Evolutionary conservation across 1,140 invertebrate genomes (phyloP), one percentile per base, ranked within the genome.

Genomic region (Anagrus nilaparvatae): DNA sequence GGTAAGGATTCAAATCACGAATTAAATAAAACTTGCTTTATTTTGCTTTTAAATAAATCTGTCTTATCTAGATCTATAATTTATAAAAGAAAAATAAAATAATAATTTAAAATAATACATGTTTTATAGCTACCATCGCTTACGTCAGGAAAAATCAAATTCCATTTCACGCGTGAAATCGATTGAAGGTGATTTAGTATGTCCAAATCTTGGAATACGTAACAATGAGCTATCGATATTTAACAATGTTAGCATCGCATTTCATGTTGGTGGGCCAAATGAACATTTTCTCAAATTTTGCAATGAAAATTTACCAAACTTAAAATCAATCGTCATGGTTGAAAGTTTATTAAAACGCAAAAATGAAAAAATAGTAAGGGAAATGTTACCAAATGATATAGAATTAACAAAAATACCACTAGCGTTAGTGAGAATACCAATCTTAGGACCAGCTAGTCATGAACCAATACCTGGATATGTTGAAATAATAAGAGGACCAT

Each of bases 381-480:
- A 25, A 25, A 7, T 12, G 12, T 25, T 25, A 25, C 6, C 5
- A 25, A 12, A 12, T 25, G 24, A 25, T 25, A 5, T 12, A 7
- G 24, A 25, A 7, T 25, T 7, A 7, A 5, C 24, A 7, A 12
- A 12, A 3, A 23, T 58, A 19, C 56, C 56, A 1, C 5, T 62
- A 5, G 49, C 47, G 5, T 0, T 60, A 12, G 35, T 63, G 8
- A 48, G 54, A 21, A 12, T 60, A 3, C 50, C 61, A 2, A 12
- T 54, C 30, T 4, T 63, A 17, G 58, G 56, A 5, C 56, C 61
- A 1, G 52, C 60, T 14, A 29, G 46, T 21, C 46, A 44, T 3
- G 60, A 63, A 14, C 61, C 61, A 3, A 54, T 59, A 46, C 60
- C 60, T 5, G 61, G 61, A 12, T 59, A 48, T 25, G 46, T 58